Conservation (phyloP, 1,140 invertebrate genomes). For the Lasaia peninsularis region DNA sequence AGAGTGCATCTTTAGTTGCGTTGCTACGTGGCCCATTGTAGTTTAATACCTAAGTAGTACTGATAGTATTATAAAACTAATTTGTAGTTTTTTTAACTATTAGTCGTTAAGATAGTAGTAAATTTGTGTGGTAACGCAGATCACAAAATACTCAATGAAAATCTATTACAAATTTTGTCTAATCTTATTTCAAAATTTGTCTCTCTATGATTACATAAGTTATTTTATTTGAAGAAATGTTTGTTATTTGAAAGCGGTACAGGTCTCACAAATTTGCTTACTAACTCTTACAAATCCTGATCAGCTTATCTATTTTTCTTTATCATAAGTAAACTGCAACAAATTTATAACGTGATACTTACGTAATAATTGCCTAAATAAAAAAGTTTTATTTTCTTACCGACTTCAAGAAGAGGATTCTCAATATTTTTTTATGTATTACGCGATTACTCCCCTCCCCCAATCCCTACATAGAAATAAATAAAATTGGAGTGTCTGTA, state of each 20-base stretch:
- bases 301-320: conserved; percentile 4
- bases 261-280: conserved; percentile 11
- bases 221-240: background rate
- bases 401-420: too few relatives aligned
- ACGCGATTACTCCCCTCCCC: too few relatives aligned
- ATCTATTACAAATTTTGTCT: background rate
- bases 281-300: conserved; percentile 2
- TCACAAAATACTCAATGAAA: background rate
- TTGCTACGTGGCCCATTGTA: conserved; percentile 7
- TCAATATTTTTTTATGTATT: too few relatives aligned
- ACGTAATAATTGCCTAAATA: too few relatives aligned
- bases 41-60: background rate
- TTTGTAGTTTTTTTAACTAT: conserved; percentile 7
- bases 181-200: background rate
- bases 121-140: conserved; percentile 7
- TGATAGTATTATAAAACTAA: background rate
- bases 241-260: conserved; percentile 11
- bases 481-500: too few relatives aligned
- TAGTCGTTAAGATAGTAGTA: conserved; percentile 8
- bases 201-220: background rate
- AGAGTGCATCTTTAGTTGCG: conserved; percentile 11
- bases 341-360: background rate
- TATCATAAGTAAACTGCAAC: background rate
- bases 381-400: too few relatives aligned
- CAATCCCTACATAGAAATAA: too few relatives aligned